Evolutionary conservation across 2,888 invertebrate species (phyloP).

Genomic region (Diplolepis rosae): DNA sequence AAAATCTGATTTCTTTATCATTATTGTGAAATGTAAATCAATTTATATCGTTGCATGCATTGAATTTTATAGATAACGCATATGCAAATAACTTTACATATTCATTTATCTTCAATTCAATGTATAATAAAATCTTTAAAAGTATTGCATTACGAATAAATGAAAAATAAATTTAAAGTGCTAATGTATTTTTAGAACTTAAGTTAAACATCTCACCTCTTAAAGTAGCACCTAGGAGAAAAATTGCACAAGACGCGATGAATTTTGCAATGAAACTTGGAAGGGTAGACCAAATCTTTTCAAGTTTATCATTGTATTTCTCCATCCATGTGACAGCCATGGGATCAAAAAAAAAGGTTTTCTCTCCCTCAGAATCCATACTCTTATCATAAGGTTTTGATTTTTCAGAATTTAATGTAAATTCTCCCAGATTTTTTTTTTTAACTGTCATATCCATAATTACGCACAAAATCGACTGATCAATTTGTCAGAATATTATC

Average conservation of each 20-base stretch:
- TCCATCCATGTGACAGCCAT: constrained; percentile 19
- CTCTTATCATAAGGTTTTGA: background rate
- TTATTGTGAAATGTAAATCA: too few species aligned
- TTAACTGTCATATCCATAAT: background rate
- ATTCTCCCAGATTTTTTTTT: background rate
- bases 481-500: background rate
- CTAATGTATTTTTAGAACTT: background rate
- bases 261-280: constrained; percentile 1
- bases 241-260: constrained; percentile 18
- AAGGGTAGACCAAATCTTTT: constrained; percentile 17
- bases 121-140: too few species aligned
- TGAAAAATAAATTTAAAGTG: too few species aligned
- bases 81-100: too few species aligned
- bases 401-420: background rate
- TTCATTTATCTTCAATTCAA: too few species aligned
- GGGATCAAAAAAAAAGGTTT: background rate
- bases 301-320: constrained; percentile 17
- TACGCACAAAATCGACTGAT: background rate
- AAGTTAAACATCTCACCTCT: background rate
- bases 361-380: background rate
- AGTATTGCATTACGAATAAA: background rate
- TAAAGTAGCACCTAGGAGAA: background rate
- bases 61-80: too few species aligned
- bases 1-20: too few species aligned
- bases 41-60: too few species aligned